Evolutionary conservation across 2,888 invertebrate species (phyloP).

Genomic region (Drosophila siamana): DNA sequence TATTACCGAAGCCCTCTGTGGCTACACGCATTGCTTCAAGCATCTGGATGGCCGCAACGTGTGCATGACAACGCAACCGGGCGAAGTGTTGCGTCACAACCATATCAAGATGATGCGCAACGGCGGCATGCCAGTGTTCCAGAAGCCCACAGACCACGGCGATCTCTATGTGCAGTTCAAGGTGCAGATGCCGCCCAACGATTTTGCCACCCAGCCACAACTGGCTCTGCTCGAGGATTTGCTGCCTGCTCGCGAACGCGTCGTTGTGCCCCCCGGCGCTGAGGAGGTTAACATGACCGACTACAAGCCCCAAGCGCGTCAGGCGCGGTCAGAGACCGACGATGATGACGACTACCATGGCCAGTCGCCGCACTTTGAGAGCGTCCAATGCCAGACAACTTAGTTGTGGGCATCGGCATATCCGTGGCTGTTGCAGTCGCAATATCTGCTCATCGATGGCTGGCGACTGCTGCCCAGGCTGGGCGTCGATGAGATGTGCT

Average conservation of each 20-base stretch:
- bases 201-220: conserved; percentile 90
- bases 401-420: conserved; percentile 69
- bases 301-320: conserved; percentile 87
- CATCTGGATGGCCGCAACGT: conserved; percentile 96
- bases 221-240: conserved; percentile 90
- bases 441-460: conserved; percentile 60
- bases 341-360: conserved; percentile 74
- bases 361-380: conserved; percentile 72
- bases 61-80: conserved; percentile 91
- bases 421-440: conserved; percentile 61
- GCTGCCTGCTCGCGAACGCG: conserved; percentile 90
- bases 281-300: conserved; percentile 94
- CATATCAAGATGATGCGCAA: conserved; percentile 91
- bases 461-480: conserved; percentile 56
- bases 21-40: conserved; percentile 93
- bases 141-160: conserved; percentile 94
- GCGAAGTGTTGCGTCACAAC: conserved; percentile 92
- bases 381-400: conserved; percentile 82
- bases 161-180: conserved; percentile 94
- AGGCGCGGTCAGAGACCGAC: conserved; percentile 48
- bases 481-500: conserved; percentile 69
- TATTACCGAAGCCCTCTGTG: conserved; percentile 95
- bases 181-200: conserved; percentile 92
- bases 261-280: conserved; percentile 91
- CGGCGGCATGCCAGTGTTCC: conserved; percentile 96